Conservation (phyloP, 2,888 invertebrate species). For the Cephus pygmeus region DNA sequence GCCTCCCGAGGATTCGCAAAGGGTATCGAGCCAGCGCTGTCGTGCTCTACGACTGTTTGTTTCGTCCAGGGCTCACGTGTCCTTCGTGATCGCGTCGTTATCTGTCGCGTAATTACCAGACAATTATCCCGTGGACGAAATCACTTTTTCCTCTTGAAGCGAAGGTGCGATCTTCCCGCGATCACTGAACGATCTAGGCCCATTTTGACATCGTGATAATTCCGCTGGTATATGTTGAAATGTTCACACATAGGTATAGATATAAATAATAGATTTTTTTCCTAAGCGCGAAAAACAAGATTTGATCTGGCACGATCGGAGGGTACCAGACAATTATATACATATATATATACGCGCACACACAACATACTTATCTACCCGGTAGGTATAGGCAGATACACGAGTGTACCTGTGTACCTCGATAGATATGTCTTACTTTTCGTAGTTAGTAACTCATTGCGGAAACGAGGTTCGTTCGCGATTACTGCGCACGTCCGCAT, state of each 20-base stretch:
- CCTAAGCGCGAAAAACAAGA: background rate
- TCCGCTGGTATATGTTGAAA: background rate
- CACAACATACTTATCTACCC: background rate
- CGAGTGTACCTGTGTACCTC: background rate
- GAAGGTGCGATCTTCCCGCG: background rate
- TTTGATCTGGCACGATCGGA: background rate
- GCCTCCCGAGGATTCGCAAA: conserved; percentile 6
- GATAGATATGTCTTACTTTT: background rate
- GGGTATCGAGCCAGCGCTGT: conserved; percentile 15
- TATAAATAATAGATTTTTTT: background rate
- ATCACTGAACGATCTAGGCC: background rate
- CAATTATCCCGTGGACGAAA: conserved; percentile 46
- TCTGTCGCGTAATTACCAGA: conserved; percentile 52
- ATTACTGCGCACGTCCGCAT: background rate
- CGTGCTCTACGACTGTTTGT: conserved; percentile 46
- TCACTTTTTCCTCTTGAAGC: conserved; percentile 27
- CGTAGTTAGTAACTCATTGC: background rate
- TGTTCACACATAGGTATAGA: background rate
- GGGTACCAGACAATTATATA: background rate
- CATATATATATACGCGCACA: too few relatives aligned
- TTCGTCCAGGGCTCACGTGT: conserved; percentile 29
- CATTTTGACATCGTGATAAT: background rate
- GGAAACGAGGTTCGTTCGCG: background rate
- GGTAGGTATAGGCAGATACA: background rate
- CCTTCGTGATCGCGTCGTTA: conserved; percentile 52